Conservation (phyloP, 1,140 invertebrate genomes). For the Drosophila parvula region DNA sequence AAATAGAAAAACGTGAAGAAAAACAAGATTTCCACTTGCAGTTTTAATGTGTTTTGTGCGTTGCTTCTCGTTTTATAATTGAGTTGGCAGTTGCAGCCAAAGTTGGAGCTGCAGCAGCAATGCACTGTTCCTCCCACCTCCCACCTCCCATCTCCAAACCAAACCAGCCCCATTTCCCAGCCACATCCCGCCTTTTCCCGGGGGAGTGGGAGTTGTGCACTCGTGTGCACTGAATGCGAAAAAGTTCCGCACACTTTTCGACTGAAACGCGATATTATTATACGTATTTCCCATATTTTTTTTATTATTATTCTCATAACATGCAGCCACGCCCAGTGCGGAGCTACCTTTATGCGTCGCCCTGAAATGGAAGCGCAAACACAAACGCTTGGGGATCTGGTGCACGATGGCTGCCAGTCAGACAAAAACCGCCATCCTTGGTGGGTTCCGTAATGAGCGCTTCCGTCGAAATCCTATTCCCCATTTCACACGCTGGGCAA, state of each 20-base stretch:
- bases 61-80: constrained; percentile 76
- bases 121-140: constrained; percentile 18
- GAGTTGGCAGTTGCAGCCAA: constrained; percentile 65
- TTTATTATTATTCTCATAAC: constrained; percentile 46
- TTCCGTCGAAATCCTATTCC: constrained; percentile 58
- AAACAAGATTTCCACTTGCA: constrained; percentile 75
- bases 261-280: constrained; percentile 69
- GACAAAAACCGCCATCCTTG: constrained; percentile 25
- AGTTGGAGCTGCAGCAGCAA: constrained; percentile 35
- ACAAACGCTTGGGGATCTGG: constrained; percentile 44
- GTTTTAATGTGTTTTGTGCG: constrained; percentile 82
- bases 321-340: constrained; percentile 19
- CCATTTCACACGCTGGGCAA: constrained; percentile 14
- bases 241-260: constrained; percentile 70
- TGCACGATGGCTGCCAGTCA: constrained; percentile 26
- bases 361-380: constrained; percentile 42
- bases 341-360: constrained; percentile 54
- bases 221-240: constrained; percentile 82
- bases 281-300: constrained; percentile 31
- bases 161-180: constrained; percentile 1
- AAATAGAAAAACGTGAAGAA: constrained; percentile 33
- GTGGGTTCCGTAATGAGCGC: constrained; percentile 70
- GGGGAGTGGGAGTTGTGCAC: constrained; percentile 46
- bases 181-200: constrained; percentile 4
- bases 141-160: not conserved